Conservation (phyloP, 2,797 vertebrate species). For the Coregonus sp. region DNA sequence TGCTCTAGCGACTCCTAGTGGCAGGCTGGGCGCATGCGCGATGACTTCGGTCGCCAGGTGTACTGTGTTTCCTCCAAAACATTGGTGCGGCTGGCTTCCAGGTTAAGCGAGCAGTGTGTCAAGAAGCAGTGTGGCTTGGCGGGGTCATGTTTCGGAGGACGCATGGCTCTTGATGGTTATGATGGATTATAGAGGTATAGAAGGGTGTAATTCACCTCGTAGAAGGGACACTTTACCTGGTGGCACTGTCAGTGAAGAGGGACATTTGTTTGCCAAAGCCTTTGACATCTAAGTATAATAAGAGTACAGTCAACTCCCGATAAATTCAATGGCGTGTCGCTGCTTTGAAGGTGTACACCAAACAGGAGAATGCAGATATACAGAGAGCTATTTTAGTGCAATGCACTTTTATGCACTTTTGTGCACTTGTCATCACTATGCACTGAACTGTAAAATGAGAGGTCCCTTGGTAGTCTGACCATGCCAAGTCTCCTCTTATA, state of each 20-base stretch:
- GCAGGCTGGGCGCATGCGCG: no score
- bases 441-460: not conserved
- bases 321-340: not conserved
- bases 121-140: no score
- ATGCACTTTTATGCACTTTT: not conserved
- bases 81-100: no score
- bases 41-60: no score
- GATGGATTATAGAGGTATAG: not conserved
- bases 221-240: not conserved
- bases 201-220: not conserved
- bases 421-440: not conserved
- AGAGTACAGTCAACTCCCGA: not conserved
- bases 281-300: not conserved
- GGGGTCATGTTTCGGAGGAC: no score
- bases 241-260: not conserved
- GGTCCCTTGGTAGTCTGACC: not conserved
- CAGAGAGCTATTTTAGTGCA: not conserved
- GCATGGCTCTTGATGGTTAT: not conserved
- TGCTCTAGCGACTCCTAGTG: no score
- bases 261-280: no score
- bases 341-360: not conserved
- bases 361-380: not conserved
- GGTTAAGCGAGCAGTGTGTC: no score
- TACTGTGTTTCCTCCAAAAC: no score
- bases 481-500: not conserved